phyloP scores from a whole-genome alignment of 2,797 vertebrate genomes.

The Aldrovandia affinis region DNA sequence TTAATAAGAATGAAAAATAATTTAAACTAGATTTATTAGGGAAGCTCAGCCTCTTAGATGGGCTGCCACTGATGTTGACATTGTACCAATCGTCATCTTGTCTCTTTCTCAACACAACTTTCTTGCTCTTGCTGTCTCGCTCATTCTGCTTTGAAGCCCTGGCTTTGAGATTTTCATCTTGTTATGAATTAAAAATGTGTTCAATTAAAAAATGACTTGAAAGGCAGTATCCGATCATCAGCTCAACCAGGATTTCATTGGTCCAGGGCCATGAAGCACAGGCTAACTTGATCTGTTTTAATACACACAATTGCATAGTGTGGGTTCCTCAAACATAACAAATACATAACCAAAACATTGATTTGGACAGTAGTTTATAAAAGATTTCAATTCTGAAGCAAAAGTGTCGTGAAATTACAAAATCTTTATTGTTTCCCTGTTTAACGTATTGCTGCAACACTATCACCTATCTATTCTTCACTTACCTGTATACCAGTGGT shows the following conservation, averaged over 20 bases:
- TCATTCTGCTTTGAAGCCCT: background rate
- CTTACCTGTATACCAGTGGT: background rate
- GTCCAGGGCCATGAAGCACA: background rate
- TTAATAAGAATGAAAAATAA: too few species aligned
- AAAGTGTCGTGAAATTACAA: background rate
- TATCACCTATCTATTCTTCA: background rate
- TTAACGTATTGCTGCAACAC: background rate
- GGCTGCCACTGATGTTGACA: conserved; percentile 10
- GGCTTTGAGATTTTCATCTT: conserved; percentile 27
- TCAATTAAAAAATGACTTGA: conserved; percentile 26
- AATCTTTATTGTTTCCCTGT: background rate
- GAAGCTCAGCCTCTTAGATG: conserved; percentile 5
- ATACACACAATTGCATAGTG: conserved; percentile 8
- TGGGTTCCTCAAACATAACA: background rate
- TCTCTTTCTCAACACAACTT: conserved; percentile 17
- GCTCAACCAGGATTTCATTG: conserved; percentile 28
- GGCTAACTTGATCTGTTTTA: conserved; percentile 18
- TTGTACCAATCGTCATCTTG: background rate
- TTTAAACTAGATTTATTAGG: too few species aligned
- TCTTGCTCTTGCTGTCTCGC: conserved; percentile 27
- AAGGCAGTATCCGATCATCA: conserved; percentile 30
- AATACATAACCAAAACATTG: background rate
- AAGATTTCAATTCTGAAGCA: background rate
- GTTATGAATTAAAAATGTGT: conserved; percentile 31
- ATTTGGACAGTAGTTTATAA: conserved; percentile 4